Conservation (phyloP, 2,113 vertebrate species). For the Myrmecophaga tridactyla region DNA sequence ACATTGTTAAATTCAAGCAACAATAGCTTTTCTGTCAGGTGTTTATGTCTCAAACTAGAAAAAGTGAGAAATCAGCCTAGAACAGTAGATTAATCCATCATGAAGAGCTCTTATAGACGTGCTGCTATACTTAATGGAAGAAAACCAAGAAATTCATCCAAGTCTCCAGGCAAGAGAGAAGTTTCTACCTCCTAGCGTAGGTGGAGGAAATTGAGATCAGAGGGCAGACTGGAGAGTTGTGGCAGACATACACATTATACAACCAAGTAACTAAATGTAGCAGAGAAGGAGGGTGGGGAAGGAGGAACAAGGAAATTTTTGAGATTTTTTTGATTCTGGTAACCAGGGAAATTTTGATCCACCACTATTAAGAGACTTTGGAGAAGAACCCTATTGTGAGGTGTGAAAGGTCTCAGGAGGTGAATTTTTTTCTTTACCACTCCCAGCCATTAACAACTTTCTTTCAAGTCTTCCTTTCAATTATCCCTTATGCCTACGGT, state of each 20-base stretch:
- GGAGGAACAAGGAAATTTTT: background rate
- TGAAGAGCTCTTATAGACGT: background rate
- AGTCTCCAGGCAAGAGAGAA: background rate
- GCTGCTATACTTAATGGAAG: background rate
- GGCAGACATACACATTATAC: background rate
- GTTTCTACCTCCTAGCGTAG: accelerated
- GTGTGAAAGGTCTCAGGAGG: background rate
- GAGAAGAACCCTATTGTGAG: background rate
- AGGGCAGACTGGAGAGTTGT: background rate
- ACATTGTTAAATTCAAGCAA: background rate
- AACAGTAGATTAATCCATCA: background rate
- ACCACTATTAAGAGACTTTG: background rate
- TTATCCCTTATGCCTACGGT: too few species aligned
- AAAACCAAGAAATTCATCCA: background rate
- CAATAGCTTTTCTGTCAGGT: too few species aligned
- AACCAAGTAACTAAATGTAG: background rate
- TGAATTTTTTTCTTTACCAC: background rate
- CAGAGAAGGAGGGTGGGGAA: background rate
- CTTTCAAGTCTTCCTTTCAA: background rate
- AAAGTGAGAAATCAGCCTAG: background rate
- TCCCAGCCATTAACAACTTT: background rate
- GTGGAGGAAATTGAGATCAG: background rate
- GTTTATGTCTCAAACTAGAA: background rate
- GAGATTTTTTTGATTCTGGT: background rate
- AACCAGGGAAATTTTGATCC: background rate